phyloP scores from a whole-genome alignment of 2,797 vertebrate genomes.

The Distichodus sexfasciatus region DNA sequence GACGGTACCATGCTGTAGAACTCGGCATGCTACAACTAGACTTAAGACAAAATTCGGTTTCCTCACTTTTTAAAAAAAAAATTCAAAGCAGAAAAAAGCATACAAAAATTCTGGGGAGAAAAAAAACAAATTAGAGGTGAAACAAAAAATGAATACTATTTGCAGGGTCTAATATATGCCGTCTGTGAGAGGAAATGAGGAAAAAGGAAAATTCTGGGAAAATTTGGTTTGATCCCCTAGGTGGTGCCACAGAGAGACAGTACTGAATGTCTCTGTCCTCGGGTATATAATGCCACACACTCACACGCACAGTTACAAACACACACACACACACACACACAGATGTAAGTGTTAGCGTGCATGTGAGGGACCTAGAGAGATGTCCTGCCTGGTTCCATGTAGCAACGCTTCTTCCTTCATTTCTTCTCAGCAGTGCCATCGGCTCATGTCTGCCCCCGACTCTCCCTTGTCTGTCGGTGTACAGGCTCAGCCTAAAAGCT shows the following conservation, averaged over 20 bases:
- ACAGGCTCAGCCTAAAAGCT: slow-evolving; percentile 73
- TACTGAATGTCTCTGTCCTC: slow-evolving; percentile 37
- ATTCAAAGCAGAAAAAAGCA: no score
- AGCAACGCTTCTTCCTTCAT: no score
- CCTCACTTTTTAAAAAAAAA: no score
- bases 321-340: slow-evolving; percentile 25
- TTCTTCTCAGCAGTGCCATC: slow-evolving; percentile 67
- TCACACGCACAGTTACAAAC: slow-evolving; percentile 9
- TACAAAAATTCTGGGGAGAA: no score
- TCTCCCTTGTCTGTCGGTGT: slow-evolving; percentile 63
- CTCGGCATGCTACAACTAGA: no score
- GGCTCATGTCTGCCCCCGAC: slow-evolving; percentile 68
- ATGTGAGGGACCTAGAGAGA: no score
- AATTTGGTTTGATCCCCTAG: slow-evolving; percentile 42
- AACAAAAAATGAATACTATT: no score
- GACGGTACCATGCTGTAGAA: no score
- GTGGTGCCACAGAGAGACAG: slow-evolving; percentile 47
- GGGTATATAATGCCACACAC: slow-evolving; percentile 4
- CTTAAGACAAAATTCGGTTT: no score
- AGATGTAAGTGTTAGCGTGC: background rate
- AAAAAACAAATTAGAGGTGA: no score
- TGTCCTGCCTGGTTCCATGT: no score
- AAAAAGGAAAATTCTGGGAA: background rate
- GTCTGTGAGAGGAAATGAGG: background rate
- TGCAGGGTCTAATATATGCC: no score